Base-by-base conservation (phyloP, 2,113 vertebrate species). In the Dasyornis broadbenti region DNA sequence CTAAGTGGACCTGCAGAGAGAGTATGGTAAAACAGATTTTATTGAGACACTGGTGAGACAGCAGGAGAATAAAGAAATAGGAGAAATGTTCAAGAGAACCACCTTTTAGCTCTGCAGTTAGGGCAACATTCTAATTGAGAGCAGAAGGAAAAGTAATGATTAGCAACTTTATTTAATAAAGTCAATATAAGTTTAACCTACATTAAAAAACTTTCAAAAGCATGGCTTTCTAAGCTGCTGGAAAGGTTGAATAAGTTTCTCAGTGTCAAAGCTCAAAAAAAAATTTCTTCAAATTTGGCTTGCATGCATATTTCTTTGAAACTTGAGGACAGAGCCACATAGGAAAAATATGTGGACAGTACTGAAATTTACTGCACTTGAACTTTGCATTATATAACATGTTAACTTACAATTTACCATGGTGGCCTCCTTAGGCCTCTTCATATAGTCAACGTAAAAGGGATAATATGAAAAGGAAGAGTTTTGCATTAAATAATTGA, bases 231-330 rank as follows among this genome's bases (percentile, higher is more conserved):
- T 92, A 83, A 90, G 70, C 44, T 73, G 63, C 59, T 94, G 88
- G 90, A 96, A 96, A 97, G 72, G 85, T 75, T 95, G 76, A 90
- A 52, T 88, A 95, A 92, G 64, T 93, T 95, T 92, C 79, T 96
- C 64, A 92, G 72, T 31, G 44, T 66, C 64, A 88, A 97, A 82
- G 90, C 13, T 91, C 90, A 27, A 94, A 94, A 95, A 82, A 81
- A 82, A 54, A 68, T 52, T 61, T 86, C n/a, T 96, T 81, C 4
- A 22, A 86, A 66, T 95, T 95, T 96, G 93, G 90, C 85, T 86
- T 66, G n/a, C 47, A 21, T 73, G 60, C 7, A 3, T 88, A 49
- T 86, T 91, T 92, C 90, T 93, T 90, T 94, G 94, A 92, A 97
- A 96, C 85, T 81, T 83, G 86, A 97, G 52, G 90, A 95, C 59